Conservation (phyloP, 2,797 vertebrate species). For the Mionectes olivaceus region DNA sequence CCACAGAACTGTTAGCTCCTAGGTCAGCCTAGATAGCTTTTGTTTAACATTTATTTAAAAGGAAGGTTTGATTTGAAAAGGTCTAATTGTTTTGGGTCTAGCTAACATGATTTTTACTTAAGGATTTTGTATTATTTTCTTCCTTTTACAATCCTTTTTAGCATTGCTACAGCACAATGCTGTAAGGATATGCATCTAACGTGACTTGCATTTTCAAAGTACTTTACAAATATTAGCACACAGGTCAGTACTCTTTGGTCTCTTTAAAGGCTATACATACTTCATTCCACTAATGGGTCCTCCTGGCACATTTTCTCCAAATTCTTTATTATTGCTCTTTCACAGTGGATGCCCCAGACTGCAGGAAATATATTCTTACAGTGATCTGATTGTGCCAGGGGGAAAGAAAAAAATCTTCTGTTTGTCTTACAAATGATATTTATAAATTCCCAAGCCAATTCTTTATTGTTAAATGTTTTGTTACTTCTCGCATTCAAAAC, state of each 20-base stretch:
- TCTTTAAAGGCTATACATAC: not conserved
- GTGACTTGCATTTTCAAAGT: not conserved
- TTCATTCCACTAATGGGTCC: not conserved
- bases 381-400: not conserved
- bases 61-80: not conserved
- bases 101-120: not conserved
- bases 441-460: not conserved
- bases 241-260: not conserved
- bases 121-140: not conserved
- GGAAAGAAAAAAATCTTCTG: not conserved
- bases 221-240: not conserved
- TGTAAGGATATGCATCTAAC: not conserved
- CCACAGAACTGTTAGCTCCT: not conserved
- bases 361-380: not conserved
- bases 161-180: not conserved
- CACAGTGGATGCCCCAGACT: not conserved
- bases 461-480: not conserved
- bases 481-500: not conserved
- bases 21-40: not conserved
- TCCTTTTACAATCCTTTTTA: not conserved
- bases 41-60: not conserved
- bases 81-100: not conserved
- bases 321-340: not conserved
- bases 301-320: not conserved
- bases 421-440: not conserved